Percentiles rank a stretch among this genome's conserved stretches.
Conservation (phyloP, 2,113 vertebrate species). For the Paratilapia polleni region DNA sequence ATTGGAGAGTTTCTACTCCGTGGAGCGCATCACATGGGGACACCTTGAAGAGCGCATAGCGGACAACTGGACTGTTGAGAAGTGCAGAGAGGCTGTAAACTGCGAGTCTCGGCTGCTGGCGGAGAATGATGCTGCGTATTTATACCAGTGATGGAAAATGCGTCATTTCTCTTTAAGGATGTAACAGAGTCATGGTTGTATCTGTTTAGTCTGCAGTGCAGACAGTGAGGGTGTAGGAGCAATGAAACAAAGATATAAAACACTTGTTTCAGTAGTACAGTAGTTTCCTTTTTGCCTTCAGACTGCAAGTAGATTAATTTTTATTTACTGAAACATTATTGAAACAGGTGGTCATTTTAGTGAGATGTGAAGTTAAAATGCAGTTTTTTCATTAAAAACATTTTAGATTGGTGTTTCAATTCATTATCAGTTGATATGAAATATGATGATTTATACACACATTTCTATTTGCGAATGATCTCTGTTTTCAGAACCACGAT, state of each 20-base stretch:
- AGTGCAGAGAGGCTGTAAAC: constrained; percentile 3
- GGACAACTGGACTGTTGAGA: constrained; percentile 7
- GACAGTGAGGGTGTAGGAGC: not conserved
- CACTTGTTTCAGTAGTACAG: too few species aligned
- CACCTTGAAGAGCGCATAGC: constrained; percentile 48
- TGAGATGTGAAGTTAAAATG: not conserved
- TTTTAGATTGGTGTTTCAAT: not conserved
- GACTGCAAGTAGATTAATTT: not conserved
- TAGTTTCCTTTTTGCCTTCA: too few species aligned
- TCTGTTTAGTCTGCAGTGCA: not conserved
- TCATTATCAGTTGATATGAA: not conserved
- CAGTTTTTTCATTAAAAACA: not conserved
- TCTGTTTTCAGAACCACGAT: constrained; percentile 24
- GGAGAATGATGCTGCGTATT: constrained; percentile 64
- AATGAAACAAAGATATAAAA: not conserved
- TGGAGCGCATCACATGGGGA: constrained; percentile 27
- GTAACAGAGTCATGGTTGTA: constrained; percentile 12
- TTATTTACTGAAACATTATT: not conserved
- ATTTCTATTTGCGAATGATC: not conserved
- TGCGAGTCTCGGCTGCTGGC: constrained; percentile 57
- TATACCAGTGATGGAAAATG: constrained; percentile 77
- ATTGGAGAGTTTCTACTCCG: constrained; percentile 28
- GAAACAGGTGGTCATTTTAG: not conserved
- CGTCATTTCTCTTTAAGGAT: constrained; percentile 76
- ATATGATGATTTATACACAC: not conserved